Evolutionary conservation across 2,113 vertebrate genomes (phyloP).

Genomic region (Cyprinodon brontotheroides): DNA sequence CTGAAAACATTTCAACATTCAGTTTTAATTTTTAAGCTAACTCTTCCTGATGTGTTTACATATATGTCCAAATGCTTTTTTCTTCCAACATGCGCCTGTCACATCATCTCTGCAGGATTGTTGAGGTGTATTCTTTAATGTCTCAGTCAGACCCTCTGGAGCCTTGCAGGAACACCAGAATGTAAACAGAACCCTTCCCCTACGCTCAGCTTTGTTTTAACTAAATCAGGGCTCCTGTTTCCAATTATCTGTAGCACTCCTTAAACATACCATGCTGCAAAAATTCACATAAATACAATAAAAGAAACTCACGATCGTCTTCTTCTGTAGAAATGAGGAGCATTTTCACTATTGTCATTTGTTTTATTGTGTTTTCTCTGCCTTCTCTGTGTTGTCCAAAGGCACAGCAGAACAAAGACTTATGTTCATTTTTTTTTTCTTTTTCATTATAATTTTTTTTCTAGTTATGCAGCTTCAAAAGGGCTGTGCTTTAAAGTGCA

Average conservation of each 20-base stretch:
- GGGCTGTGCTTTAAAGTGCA: constrained; percentile 57
- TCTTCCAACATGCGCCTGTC: constrained; percentile 27
- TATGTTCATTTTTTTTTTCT: constrained; percentile 58
- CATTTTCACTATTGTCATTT: constrained; percentile 42
- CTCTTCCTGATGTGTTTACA: constrained; percentile 10
- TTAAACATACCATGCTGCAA: constrained; percentile 39
- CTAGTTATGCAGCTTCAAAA: constrained; percentile 45
- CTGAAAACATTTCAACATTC: background rate
- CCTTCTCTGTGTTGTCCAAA: constrained; percentile 28
- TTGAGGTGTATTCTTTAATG: constrained; percentile 64
- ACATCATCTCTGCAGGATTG: constrained; percentile 43
- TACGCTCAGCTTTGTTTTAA: constrained; percentile 66
- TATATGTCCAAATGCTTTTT: constrained; percentile 1
- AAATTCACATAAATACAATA: constrained; percentile 49
- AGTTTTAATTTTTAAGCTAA: constrained; percentile 5
- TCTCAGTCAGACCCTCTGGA: constrained; percentile 72
- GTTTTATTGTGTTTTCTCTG: constrained; percentile 22
- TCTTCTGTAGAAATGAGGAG: constrained; percentile 53
- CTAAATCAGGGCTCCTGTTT: constrained; percentile 63
- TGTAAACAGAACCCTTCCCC: constrained; percentile 69
- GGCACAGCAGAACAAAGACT: constrained; percentile 53
- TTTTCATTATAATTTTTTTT: constrained; percentile 64
- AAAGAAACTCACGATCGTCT: constrained; percentile 27
- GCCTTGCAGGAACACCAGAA: constrained; percentile 62
- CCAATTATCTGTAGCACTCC: constrained; percentile 63